Conservation (phyloP, 2,797 vertebrate genomes). For the Hybognathus amarus region DNA sequence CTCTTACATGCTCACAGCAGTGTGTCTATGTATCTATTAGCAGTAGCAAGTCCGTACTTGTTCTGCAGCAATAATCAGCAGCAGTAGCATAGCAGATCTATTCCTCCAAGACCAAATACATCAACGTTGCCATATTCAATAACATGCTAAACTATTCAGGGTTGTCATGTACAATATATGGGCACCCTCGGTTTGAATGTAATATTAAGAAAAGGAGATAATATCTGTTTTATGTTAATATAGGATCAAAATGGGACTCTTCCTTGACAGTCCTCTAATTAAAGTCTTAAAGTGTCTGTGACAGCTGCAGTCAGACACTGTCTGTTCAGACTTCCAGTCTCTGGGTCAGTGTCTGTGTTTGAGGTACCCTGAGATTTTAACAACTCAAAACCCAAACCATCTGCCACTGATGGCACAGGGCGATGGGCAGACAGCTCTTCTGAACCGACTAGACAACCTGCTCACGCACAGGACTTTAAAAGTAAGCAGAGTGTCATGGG, state of each 20-base stretch:
- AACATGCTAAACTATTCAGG: background rate
- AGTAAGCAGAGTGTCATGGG: background rate
- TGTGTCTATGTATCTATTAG: no score
- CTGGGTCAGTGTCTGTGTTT: constrained; percentile 8
- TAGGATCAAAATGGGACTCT: constrained; percentile 6
- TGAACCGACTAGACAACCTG: constrained; percentile 10
- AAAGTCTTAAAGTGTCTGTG: constrained; percentile 25
- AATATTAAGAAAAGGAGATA: background rate
- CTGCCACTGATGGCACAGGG: constrained; percentile 8
- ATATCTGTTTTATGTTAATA: constrained; percentile 23
- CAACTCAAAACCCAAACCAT: constrained; percentile 6
- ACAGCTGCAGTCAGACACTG: constrained; percentile 16
- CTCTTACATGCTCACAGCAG: no score
- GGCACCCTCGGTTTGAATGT: background rate
- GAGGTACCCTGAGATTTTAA: constrained; percentile 22
- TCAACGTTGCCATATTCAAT: background rate
- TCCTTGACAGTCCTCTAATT: constrained; percentile 35
- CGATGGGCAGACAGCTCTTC: background rate
- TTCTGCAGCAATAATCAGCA: background rate
- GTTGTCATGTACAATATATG: background rate
- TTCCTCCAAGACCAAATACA: background rate
- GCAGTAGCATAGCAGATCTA: background rate
- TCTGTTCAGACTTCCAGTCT: constrained; percentile 9
- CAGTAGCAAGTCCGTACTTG: background rate
- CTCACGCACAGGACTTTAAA: constrained; percentile 5